These are phyloP conservation scores for Machimus rusticus DNA, from an alignment of 2,888 invertebrate genomes.

Conservation along the genomic window DNA sequence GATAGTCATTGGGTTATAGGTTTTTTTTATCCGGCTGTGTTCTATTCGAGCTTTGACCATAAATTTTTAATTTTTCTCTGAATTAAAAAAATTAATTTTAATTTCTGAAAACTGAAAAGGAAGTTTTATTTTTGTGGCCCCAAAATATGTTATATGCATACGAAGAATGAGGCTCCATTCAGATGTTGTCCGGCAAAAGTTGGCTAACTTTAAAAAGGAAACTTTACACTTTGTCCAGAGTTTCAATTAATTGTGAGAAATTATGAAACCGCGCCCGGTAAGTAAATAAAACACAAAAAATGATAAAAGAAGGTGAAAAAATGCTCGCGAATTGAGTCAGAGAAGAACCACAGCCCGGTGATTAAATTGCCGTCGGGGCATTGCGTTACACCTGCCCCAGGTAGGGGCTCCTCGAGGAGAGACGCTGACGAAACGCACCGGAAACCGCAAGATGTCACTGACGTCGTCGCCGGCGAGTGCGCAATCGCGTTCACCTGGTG, in stretches of 20 bases:
- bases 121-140: background rate
- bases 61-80: too few species aligned
- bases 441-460: constrained; percentile 31
- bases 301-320: background rate
- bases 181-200: background rate
- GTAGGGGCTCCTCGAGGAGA: background rate
- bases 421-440: constrained; percentile 28
- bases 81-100: background rate
- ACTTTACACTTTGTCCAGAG: background rate
- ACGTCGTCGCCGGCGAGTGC: background rate
- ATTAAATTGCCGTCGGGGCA: constrained; percentile 7
- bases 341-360: constrained; percentile 10
- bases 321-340: background rate
- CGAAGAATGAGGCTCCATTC: background rate
- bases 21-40: too few species aligned
- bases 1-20: too few species aligned
- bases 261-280: background rate
- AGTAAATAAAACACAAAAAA: background rate
- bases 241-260: background rate
- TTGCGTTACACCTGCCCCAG: constrained; percentile 23
- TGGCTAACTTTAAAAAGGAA: background rate
- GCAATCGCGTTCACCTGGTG: background rate
- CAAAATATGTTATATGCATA: background rate
- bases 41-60: background rate
- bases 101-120: background rate